phyloP scores from a whole-genome alignment of 2,113 vertebrate genomes.

The Triplophysa rosa region DNA sequence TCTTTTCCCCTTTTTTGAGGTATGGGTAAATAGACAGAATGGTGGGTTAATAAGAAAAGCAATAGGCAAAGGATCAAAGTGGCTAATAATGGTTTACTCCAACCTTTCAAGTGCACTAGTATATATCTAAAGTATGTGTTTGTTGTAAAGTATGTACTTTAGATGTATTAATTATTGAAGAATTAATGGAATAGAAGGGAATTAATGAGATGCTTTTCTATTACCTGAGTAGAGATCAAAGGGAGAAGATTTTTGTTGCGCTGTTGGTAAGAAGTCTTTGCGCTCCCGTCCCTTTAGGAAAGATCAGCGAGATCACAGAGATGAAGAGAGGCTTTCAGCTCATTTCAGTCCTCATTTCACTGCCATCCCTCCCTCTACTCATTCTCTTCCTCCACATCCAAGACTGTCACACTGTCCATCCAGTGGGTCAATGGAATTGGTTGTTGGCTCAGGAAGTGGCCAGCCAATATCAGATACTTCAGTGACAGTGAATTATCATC shows the following conservation, averaged over 20 bases:
- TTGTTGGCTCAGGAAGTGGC: constrained; percentile 2
- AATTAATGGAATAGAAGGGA: background rate
- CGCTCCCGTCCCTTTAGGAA: constrained; percentile 32
- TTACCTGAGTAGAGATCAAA: constrained; percentile 22
- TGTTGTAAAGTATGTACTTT: background rate
- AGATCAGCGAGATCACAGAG: constrained; percentile 19
- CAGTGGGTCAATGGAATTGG: constrained; percentile 16
- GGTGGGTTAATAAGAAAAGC: too few relatives aligned
- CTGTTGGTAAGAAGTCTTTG: constrained; percentile 10
- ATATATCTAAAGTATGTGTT: background rate
- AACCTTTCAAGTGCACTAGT: background rate
- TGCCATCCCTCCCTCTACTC: background rate
- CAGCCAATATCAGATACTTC: constrained; percentile 3
- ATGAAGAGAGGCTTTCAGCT: constrained; percentile 20
- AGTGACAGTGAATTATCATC: constrained; percentile 20
- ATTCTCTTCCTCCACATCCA: constrained; percentile 1
- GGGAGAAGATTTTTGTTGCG: background rate
- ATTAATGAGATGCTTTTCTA: constrained; percentile 9
- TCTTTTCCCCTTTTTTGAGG: background rate
- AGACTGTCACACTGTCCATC: background rate
- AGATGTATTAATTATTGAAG: background rate
- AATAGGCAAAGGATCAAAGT: background rate
- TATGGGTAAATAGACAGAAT: background rate
- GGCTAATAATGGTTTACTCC: background rate
- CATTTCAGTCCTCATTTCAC: constrained; percentile 9